A percentile compares a stretch with the other conserved stretches of the same genome.
Conservation (phyloP, 2,888 invertebrate genomes). For the Lasioglossum morio region DNA sequence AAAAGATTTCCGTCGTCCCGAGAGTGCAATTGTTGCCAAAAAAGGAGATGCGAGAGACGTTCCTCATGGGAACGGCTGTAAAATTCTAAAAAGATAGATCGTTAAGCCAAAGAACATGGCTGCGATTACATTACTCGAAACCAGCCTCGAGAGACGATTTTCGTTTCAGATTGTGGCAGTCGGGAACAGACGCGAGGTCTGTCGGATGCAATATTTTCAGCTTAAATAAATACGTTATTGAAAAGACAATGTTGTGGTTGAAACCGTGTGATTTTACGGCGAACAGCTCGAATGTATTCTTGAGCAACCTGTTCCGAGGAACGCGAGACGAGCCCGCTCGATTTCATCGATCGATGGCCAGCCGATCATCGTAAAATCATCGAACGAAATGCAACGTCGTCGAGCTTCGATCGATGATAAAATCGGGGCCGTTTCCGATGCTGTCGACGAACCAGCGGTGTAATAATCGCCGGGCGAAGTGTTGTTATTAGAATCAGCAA, state of each 20-base stretch:
- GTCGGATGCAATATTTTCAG: constrained; percentile 16
- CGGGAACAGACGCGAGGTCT: constrained; percentile 22
- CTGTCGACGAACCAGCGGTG: constrained; percentile 3
- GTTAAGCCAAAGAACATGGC: constrained; percentile 60
- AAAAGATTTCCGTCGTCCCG: neutral
- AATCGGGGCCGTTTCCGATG: neutral
- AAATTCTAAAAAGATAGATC: constrained; percentile 25
- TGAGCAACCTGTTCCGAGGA: neutral
- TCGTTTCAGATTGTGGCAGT: constrained; percentile 16
- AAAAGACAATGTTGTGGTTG: neutral
- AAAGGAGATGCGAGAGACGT: constrained; percentile 8
- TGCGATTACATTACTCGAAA: constrained; percentile 36
- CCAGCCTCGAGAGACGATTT: neutral
- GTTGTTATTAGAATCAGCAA: constrained; percentile 32
- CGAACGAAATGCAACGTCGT: constrained; percentile 24
- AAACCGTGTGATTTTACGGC: neutral
- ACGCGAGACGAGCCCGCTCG: constrained; percentile 18
- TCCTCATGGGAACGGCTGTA: neutral
- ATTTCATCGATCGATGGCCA: constrained; percentile 54
- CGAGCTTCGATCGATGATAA: constrained; percentile 6
- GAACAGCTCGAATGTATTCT: neutral
- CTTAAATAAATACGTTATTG: constrained; percentile 3
- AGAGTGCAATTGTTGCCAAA: constrained; percentile 33
- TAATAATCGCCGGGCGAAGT: constrained; percentile 46
- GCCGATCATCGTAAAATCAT: constrained; percentile 44